Evolutionary conservation across 2,113 vertebrate genomes (phyloP).

Genomic region (Anarhynchus alexandrinus): DNA sequence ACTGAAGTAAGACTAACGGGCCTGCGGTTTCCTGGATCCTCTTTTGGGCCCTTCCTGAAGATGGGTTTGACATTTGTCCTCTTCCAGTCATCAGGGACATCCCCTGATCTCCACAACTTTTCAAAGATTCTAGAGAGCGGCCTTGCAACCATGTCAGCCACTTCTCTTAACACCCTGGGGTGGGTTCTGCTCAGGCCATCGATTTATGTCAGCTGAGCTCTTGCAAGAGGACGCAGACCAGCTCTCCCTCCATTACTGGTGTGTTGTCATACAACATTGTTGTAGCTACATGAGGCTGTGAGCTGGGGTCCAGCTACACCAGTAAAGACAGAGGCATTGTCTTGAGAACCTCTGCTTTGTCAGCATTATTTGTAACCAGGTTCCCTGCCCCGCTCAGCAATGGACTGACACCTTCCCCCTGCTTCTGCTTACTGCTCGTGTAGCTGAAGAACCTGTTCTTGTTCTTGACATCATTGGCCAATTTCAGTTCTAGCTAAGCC

Average conservation of each 20-base stretch:
- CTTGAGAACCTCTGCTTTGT: neutral
- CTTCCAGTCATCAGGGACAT: neutral
- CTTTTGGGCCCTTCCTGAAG: neutral
- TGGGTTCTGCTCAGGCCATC: neutral
- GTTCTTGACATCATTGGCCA: neutral
- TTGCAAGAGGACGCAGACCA: neutral
- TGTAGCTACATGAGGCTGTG: neutral
- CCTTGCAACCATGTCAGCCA: no score
- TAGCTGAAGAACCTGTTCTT: neutral
- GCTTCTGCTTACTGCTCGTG: neutral
- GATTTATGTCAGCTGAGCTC: neutral
- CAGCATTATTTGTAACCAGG: neutral
- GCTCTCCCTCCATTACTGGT: neutral
- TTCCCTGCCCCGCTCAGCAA: neutral
- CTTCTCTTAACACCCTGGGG: neutral
- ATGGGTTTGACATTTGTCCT: neutral
- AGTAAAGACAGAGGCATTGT: neutral
- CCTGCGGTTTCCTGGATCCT: neutral
- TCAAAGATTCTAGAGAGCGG: neutral
- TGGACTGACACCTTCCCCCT: neutral
- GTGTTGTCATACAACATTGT: rapidly evolving
- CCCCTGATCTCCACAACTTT: neutral
- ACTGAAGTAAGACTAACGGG: neutral
- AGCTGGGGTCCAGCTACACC: neutral
- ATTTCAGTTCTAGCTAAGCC: neutral